Evolutionary conservation across 2,113 vertebrate genomes (phyloP).

Genomic region (Seriola dumerili): DNA sequence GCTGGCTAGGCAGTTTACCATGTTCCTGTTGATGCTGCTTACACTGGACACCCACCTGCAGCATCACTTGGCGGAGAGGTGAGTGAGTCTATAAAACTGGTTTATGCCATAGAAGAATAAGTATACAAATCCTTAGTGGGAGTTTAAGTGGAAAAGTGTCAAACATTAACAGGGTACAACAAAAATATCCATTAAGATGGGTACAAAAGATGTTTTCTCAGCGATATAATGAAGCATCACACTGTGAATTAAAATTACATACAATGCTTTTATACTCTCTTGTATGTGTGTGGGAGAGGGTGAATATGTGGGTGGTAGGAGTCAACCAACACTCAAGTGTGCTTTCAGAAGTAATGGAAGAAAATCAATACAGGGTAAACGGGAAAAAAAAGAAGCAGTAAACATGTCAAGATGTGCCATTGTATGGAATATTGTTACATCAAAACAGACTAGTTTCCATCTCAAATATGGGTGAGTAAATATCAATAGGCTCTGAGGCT

Average conservation of each 20-base stretch:
- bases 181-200: neutral
- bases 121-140: neutral
- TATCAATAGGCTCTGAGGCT: constrained; percentile 14
- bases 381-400: neutral
- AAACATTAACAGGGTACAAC: neutral
- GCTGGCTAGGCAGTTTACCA: constrained; percentile 86
- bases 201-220: neutral
- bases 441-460: constrained; percentile 16
- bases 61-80: constrained; percentile 77
- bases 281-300: constrained; percentile 21
- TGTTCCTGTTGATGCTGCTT: constrained; percentile 85
- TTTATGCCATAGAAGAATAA: neutral
- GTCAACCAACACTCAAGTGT: constrained; percentile 13
- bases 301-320: constrained; percentile 45
- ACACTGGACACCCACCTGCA: constrained; percentile 82
- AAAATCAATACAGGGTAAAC: constrained; percentile 47
- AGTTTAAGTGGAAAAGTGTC: neutral
- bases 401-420: constrained; percentile 15
- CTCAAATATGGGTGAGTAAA: constrained; percentile 13
- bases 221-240: neutral
- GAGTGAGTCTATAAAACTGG: constrained; percentile 68
- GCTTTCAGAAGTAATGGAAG: constrained; percentile 28
- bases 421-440: constrained; percentile 13
- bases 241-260: neutral
- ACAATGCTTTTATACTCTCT: neutral